Conservation (phyloP, 2,888 invertebrate species). For the Petrolisthes manimaculis region DNA sequence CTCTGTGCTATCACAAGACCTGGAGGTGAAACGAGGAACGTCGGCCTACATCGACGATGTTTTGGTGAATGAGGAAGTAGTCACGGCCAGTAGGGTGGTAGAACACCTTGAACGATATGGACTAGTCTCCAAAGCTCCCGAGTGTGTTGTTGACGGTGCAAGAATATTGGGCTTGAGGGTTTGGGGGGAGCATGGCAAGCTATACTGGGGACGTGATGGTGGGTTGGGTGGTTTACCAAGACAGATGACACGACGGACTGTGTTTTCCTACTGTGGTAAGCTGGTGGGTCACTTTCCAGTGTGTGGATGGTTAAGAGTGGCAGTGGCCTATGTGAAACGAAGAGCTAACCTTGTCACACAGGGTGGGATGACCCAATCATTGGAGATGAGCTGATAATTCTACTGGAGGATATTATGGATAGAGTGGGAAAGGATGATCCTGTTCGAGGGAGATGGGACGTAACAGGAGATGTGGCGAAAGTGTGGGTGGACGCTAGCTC, state of each 20-base stretch:
- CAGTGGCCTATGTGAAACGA: too few relatives aligned
- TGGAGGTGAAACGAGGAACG: neutral
- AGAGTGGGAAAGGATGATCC: too few relatives aligned
- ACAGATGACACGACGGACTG: neutral
- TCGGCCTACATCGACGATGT: conserved; percentile 5
- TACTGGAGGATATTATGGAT: too few relatives aligned
- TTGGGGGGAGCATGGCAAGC: neutral
- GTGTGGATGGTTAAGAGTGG: neutral
- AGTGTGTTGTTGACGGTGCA: conserved; percentile 25
- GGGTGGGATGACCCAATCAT: too few relatives aligned
- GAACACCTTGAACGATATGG: neutral
- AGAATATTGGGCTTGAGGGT: conserved; percentile 29
- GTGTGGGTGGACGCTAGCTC: too few relatives aligned
- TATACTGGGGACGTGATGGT: conserved; percentile 18
- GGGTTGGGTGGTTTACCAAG: conserved; percentile 5
- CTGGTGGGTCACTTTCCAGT: conserved; percentile 4
- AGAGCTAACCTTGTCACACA: too few relatives aligned
- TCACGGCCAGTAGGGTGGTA: neutral
- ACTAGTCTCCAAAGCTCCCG: conserved; percentile 11
- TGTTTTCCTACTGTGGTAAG: conserved; percentile 27
- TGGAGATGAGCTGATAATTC: too few relatives aligned
- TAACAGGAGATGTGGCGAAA: too few relatives aligned
- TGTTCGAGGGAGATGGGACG: too few relatives aligned
- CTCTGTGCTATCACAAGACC: neutral
- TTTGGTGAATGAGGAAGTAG: neutral